phyloP scores from a whole-genome alignment of 2,113 vertebrate genomes.

The Pseudorhombus dupliciocellatus region DNA sequence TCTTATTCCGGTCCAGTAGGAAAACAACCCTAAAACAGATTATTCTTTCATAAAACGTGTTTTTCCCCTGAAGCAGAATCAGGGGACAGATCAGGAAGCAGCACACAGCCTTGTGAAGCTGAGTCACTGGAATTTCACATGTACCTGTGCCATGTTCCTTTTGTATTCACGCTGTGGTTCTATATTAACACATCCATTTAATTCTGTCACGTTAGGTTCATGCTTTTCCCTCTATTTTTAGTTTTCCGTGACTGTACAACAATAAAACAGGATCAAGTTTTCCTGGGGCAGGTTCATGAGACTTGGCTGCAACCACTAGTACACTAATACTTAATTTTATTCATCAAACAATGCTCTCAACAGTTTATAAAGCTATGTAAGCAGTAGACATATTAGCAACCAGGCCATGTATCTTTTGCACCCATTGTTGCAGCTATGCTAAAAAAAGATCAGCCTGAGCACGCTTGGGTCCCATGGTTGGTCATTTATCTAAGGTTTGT shows the following conservation, averaged over 20 bases:
- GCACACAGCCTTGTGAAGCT: conserved; percentile 25
- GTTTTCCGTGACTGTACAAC: not conserved
- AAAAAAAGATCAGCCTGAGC: not conserved
- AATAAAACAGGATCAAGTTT: not conserved
- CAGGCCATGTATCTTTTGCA: not conserved
- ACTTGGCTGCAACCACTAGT: not conserved
- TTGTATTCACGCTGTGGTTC: conserved; percentile 19
- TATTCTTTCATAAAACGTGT: conserved; percentile 5
- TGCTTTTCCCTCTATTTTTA: not conserved
- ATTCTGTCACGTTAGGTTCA: conserved; percentile 6
- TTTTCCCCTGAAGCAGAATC: conserved; percentile 23
- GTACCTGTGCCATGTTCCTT: conserved; percentile 29
- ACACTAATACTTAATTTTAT: not conserved
- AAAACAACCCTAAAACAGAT: conserved; percentile 12
- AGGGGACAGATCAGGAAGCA: conserved; percentile 29
- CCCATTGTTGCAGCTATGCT: not conserved
- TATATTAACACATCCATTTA: not conserved
- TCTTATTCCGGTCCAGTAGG: not conserved
- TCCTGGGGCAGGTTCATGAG: not conserved
- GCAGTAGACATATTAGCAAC: too few species aligned
- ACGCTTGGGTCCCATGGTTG: conserved; percentile 5
- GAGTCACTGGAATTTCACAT: conserved; percentile 57
- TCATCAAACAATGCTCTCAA: not conserved
- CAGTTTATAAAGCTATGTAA: not conserved
- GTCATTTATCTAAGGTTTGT: conserved; percentile 17